Percentiles rank a stretch among this genome's conserved stretches.
Conservation (phyloP, 2,797 vertebrate species). For the Rhinatrema bivittatum region DNA sequence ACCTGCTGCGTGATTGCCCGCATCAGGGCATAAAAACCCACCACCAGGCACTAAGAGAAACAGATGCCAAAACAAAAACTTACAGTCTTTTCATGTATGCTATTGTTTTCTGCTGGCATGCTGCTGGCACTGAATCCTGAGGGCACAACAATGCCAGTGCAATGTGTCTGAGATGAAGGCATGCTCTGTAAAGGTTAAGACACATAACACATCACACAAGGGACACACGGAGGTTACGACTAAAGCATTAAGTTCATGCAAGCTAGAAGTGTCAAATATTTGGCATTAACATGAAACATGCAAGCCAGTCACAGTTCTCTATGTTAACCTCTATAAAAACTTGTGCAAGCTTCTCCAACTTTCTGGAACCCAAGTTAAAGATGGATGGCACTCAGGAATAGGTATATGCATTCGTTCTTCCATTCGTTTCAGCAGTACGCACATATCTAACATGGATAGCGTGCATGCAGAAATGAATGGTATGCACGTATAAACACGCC, state of each 20-base stretch:
- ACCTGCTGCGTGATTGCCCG: not conserved
- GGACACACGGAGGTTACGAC: conserved; percentile 8
- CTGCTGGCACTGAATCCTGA: conserved; percentile 59
- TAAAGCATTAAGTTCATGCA: conserved; percentile 1
- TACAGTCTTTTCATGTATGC: conserved; percentile 78
- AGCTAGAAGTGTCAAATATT: conserved; percentile 25
- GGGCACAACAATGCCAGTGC: conserved; percentile 49
- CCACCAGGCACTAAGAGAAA: conserved; percentile 44
- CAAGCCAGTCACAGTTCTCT: no score
- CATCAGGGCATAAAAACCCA: conserved; percentile 33
- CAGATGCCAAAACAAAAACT: conserved; percentile 49
- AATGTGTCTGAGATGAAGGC: conserved; percentile 70
- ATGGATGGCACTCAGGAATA: no score
- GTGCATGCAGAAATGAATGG: no score
- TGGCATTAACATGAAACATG: not conserved
- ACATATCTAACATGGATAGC: no score
- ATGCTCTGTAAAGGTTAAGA: conserved; percentile 90
- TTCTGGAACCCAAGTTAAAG: no score
- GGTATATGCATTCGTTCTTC: no score
- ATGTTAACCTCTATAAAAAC: no score
- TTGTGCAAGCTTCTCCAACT: no score
- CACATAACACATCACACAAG: conserved; percentile 63
- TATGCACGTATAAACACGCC: no score
- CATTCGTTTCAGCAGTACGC: no score
- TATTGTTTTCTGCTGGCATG: conserved; percentile 69